A percentile compares a stretch with the other conserved stretches of the same genome.
phyloP scores from a whole-genome alignment of 2,797 vertebrate genomes.

The Taenioides sp. region DNA sequence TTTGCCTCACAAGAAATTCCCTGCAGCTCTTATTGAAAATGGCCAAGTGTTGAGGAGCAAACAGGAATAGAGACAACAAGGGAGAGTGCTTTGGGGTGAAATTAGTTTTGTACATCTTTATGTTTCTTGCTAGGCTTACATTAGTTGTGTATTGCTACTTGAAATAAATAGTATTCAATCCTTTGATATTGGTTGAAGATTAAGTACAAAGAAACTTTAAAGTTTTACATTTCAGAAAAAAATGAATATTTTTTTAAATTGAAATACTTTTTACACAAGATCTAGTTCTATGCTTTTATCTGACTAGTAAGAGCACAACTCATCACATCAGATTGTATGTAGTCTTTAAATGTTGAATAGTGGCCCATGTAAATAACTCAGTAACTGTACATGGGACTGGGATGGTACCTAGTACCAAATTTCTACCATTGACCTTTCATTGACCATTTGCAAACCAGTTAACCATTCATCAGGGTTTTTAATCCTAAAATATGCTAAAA shows the following conservation, averaged over 20 bases:
- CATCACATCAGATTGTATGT: constrained; percentile 11
- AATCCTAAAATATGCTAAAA: constrained; percentile 1
- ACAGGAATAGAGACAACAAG: constrained; percentile 18
- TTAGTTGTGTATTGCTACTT: constrained; percentile 25
- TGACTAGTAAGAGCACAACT: background rate
- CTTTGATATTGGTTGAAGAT: constrained; percentile 17
- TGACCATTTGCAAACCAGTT: constrained; percentile 2
- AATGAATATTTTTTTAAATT: constrained; percentile 10
- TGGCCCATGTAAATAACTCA: background rate
- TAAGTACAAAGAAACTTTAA: background rate
- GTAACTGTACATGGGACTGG: constrained; percentile 7
- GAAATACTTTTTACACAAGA: constrained; percentile 4
- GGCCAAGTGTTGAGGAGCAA: constrained; percentile 5
- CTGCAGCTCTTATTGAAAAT: constrained; percentile 16
- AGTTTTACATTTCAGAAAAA: constrained; percentile 6
- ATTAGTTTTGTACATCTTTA: constrained; percentile 39
- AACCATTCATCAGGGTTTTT: constrained; percentile 1
- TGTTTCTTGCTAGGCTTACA: constrained; percentile 37
- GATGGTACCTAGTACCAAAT: constrained; percentile 10
- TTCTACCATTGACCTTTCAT: constrained; percentile 1
- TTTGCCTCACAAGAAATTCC: constrained; percentile 27
- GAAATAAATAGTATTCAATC: constrained; percentile 21
- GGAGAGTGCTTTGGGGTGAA: constrained; percentile 35
- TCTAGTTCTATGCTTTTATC: constrained; percentile 3
- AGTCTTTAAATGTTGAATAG: constrained; percentile 11